These are phyloP conservation scores for Ammospiza nelsoni DNA, from an alignment of 2,113 vertebrate genomes.

Conservation along the genomic window DNA sequence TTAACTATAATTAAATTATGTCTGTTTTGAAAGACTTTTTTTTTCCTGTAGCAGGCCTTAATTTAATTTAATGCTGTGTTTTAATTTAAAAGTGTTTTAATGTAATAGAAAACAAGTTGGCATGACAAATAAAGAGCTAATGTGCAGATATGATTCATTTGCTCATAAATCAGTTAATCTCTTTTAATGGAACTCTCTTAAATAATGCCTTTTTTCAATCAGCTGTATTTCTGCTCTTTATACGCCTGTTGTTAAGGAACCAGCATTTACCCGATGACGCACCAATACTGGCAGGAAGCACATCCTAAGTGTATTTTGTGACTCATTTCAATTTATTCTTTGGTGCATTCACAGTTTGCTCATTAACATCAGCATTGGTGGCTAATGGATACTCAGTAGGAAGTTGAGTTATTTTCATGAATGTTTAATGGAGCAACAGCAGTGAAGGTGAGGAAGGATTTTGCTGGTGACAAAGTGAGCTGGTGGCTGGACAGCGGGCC, in stretches of 20 bases:
- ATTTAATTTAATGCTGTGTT: constrained; percentile 21
- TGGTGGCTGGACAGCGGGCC: fast-evolving
- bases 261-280: constrained; percentile 70
- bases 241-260: constrained; percentile 64
- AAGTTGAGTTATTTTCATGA: constrained; percentile 74
- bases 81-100: constrained; percentile 55
- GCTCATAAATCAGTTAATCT: constrained; percentile 32
- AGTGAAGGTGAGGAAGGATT: constrained; percentile 51
- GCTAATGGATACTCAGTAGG: constrained; percentile 77
- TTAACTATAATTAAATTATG: constrained; percentile 14
- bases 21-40: background rate
- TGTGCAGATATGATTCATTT: constrained; percentile 40
- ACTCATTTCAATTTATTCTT: constrained; percentile 78
- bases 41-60: background rate
- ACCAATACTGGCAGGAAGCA: constrained; percentile 70
- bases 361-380: constrained; percentile 71
- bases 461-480: background rate
- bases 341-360: constrained; percentile 64
- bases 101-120: constrained; percentile 25
- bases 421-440: constrained; percentile 78
- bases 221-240: constrained; percentile 49
- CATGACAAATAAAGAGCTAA: constrained; percentile 5
- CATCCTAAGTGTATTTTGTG: constrained; percentile 72
- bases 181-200: constrained; percentile 35
- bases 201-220: constrained; percentile 16